Base-by-base conservation (phyloP, 2,888 invertebrate genomes). In the Panzeria rudis region DNA sequence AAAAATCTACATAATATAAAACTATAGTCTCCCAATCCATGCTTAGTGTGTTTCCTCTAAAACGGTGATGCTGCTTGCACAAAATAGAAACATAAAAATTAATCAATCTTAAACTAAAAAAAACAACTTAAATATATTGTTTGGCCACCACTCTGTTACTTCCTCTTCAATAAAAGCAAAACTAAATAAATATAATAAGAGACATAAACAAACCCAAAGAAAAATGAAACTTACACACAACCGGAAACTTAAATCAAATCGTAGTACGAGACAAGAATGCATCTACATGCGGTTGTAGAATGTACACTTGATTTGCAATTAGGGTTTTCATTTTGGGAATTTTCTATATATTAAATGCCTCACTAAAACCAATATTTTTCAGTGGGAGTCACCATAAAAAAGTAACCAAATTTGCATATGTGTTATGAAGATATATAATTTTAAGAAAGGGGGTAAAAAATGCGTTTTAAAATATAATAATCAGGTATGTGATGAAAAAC, bases 251-350 rank as follows among this genome's bases (percentile, higher is more conserved):
- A 66, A 56, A 66, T 83, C 59, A 77, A 59, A 83, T 77, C 11
- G 41, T 29, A 54, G 23, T 32, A 64, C 50, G 29, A 64, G 56
- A 83, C 71, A 61, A 56, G 54, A 77, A 64, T 71, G 20, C 38
- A 59, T 66, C 50, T 64, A 72, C 59, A 59, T 78, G 83, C 72
- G 77, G 71, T 72, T 32, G 54, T 72, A 50, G 62, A 47, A 83
- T 47, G 20, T 64, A 25, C 66, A 64, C 52, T 78, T 78, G 66
- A 83, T 78, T 68, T 78, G 56, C 41, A 41, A 61, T 9, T 56
- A 83, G 20, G 50, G 50, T 52, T 52, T 23, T 23, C 7, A 8
- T 17, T 2, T 5, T 4, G 3, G n/a, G 5, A 44, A 50, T 20
- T 52, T 52, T 44, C 29, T n/a, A n/a, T n/a, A n/a, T n/a, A 29